A percentile compares a stretch with the other conserved stretches of the same genome.
phyloP scores from a whole-genome alignment of 2,888 invertebrate genomes.

The Digitonthophagus gazella region DNA sequence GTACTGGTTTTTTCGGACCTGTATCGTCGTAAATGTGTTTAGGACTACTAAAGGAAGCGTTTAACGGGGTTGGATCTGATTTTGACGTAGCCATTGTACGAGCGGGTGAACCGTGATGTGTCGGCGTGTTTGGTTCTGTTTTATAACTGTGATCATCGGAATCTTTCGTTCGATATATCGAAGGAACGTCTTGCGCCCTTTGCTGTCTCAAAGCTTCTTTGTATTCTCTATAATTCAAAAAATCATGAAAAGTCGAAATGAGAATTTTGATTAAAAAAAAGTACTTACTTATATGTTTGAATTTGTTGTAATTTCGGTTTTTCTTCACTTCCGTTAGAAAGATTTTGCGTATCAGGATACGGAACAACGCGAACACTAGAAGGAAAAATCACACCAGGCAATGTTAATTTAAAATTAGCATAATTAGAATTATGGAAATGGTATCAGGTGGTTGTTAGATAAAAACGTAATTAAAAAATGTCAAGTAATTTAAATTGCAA shows the following conservation, averaged over 20 bases:
- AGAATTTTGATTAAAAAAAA: conserved; percentile 5
- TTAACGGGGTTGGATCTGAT: conserved; percentile 54
- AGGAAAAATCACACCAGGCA: conserved; percentile 17
- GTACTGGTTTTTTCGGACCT: conserved; percentile 65
- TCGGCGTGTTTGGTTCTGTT: conserved; percentile 54
- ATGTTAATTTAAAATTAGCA: conserved; percentile 25
- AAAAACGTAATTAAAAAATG: background rate
- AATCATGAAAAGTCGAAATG: background rate
- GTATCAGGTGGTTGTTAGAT: background rate
- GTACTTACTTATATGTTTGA: conserved; percentile 72
- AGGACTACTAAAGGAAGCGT: conserved; percentile 54
- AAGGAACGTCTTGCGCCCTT: conserved; percentile 70
- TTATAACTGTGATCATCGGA: conserved; percentile 58
- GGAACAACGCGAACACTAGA: conserved; percentile 56
- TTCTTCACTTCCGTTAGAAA: conserved; percentile 63
- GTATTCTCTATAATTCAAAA: conserved; percentile 65
- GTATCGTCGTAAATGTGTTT: conserved; percentile 59
- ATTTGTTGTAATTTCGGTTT: conserved; percentile 67
- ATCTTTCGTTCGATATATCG: conserved; percentile 68
- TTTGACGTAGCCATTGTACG: conserved; percentile 49
- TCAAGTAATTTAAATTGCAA: background rate
- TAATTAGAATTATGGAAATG: background rate
- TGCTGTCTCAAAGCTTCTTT: conserved; percentile 87
- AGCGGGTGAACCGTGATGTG: conserved; percentile 53
- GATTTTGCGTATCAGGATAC: conserved; percentile 57